These are phyloP conservation scores for Manis pentadactyla DNA, from an alignment of 2,797 vertebrate species.

Conservation along the genomic window DNA sequence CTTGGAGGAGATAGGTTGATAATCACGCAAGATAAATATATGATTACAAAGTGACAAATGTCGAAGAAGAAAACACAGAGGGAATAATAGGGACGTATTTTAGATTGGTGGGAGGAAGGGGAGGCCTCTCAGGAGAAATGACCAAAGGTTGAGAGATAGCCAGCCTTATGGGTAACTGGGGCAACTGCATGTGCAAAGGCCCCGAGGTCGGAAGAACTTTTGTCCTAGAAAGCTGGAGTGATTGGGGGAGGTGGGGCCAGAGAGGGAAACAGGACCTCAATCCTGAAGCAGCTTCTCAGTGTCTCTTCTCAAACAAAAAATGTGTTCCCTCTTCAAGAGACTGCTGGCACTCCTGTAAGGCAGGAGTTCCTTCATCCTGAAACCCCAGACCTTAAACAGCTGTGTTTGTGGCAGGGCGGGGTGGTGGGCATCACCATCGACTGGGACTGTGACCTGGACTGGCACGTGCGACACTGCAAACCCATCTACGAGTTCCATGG, in stretches of 20 bases:
- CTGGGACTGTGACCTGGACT: slow-evolving; percentile 96
- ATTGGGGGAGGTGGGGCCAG: neutral
- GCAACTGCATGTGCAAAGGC: neutral
- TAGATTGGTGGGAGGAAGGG: neutral
- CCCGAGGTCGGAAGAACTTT: neutral
- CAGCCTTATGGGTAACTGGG: neutral
- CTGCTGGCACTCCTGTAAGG: neutral
- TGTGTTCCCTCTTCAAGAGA: neutral
- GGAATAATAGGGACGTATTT: neutral
- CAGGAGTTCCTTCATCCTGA: neutral
- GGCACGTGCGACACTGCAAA: slow-evolving; percentile 89
- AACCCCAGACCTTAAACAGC: neutral
- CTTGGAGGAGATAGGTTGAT: neutral
- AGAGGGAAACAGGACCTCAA: neutral
- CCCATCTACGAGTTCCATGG: slow-evolving; percentile 94
- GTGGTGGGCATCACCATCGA: slow-evolving; percentile 95
- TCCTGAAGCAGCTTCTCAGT: neutral
- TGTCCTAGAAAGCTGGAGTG: neutral
- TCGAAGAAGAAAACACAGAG: neutral
- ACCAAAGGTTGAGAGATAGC: neutral
- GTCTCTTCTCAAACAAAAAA: neutral
- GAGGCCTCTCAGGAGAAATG: neutral
- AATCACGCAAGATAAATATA: neutral
- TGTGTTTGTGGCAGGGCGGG: slow-evolving; percentile 90
- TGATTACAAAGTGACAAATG: neutral